Evolutionary conservation across 2,113 vertebrate species (phyloP).

Genomic region (Perca flavescens): DNA sequence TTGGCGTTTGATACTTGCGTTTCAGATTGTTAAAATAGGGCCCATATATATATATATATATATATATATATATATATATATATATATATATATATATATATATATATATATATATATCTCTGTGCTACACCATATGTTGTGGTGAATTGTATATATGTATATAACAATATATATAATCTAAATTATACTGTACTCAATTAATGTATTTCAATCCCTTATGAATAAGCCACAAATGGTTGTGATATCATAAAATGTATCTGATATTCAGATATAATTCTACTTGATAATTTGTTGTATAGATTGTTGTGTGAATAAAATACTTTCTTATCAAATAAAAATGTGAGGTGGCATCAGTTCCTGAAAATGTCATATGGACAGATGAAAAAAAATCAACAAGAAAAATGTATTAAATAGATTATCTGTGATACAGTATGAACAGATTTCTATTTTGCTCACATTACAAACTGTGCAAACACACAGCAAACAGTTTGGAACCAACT

Average conservation of each 20-base stretch:
- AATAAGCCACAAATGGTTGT: slow-evolving; percentile 40
- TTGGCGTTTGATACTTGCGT: no score
- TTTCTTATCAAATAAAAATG: slow-evolving; percentile 18
- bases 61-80: slow-evolving; percentile 11
- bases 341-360: background rate
- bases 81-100: background rate
- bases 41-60: background rate
- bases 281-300: slow-evolving; percentile 24
- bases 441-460: background rate
- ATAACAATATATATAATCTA: slow-evolving; percentile 8
- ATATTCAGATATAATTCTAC: slow-evolving; percentile 69
- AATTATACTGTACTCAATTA: slow-evolving; percentile 3
- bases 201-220: slow-evolving; percentile 30
- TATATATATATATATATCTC: background rate
- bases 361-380: background rate
- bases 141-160: slow-evolving; percentile 9
- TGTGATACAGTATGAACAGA: background rate
- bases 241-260: slow-evolving; percentile 67
- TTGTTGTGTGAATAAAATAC: slow-evolving; percentile 57
- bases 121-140: slow-evolving; percentile 21
- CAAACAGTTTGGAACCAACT: slow-evolving; percentile 2
- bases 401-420: background rate
- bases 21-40: no score
- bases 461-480: background rate
- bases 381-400: background rate